phyloP scores from a whole-genome alignment of 2,888 invertebrate genomes.

The Girardia tigrina region DNA sequence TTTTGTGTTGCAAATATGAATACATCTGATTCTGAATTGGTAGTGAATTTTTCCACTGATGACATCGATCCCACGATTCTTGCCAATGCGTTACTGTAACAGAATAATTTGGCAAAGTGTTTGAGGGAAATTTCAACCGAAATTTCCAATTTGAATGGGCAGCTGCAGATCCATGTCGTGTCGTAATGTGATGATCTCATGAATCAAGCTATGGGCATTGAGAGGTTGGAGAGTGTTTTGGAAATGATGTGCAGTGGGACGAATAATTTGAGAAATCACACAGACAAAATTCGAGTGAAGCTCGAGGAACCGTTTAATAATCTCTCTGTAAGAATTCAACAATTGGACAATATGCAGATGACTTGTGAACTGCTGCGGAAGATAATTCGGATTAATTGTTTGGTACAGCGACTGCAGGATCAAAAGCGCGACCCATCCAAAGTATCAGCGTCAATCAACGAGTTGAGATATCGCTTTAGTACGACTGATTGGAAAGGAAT shows the following conservation, averaged over 20 bases:
- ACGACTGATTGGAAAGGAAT: constrained; percentile 70
- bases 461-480: constrained; percentile 61
- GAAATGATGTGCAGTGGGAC: constrained; percentile 67
- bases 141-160: background rate
- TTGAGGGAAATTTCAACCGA: background rate
- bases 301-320: constrained; percentile 61
- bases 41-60: background rate
- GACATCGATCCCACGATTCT: background rate
- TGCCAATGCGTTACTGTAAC: background rate
- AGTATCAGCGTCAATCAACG: constrained; percentile 23
- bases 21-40: background rate
- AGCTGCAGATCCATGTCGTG: constrained; percentile 58
- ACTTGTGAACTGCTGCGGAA: constrained; percentile 73
- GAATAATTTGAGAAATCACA: constrained; percentile 53
- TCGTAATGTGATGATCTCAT: constrained; percentile 76
- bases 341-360: constrained; percentile 62
- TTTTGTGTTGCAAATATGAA: background rate
- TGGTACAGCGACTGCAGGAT: constrained; percentile 55
- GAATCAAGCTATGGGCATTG: constrained; percentile 70
- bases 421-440: constrained; percentile 17
- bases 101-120: background rate
- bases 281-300: constrained; percentile 56
- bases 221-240: constrained; percentile 69
- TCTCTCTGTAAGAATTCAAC: constrained; percentile 67
- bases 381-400: constrained; percentile 64